Evolutionary conservation across 2,797 vertebrate species (phyloP).

Genomic region (Myoxocephalus aenaeus): DNA sequence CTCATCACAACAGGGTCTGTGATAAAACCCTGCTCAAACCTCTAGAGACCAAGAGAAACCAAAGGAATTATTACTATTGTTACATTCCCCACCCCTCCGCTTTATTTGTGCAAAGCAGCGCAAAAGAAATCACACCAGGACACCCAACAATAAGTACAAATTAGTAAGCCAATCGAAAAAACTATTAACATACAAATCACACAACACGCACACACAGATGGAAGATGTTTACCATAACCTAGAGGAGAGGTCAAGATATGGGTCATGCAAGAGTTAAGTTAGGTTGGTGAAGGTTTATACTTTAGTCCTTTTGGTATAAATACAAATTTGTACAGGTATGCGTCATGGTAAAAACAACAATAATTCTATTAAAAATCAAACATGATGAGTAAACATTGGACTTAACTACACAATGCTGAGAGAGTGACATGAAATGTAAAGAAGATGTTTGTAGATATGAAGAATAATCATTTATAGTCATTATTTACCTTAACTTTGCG

Average conservation of each 20-base stretch:
- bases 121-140: constrained; percentile 2
- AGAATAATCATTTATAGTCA: not conserved
- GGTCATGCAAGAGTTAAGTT: not conserved
- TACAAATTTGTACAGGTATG: not conserved
- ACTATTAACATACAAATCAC: not conserved
- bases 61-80: rapidly evolving
- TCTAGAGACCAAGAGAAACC: constrained; percentile 74
- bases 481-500: constrained; percentile 91
- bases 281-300: not conserved
- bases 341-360: not conserved
- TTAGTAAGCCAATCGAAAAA: not conserved
- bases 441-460: not conserved
- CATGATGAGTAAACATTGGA: not conserved
- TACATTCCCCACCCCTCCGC: rapidly evolving
- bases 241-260: constrained; percentile 16
- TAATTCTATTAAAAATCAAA: not conserved
- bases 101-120: not conserved
- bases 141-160: not conserved
- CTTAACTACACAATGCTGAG: not conserved
- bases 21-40: constrained; percentile 96
- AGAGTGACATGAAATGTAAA: not conserved
- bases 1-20: constrained; percentile 94
- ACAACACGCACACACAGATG: constrained; percentile 7
- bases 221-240: constrained; percentile 53
- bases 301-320: not conserved